Evolutionary conservation across 2,113 vertebrate genomes (phyloP), one percentile per base, ranked within the genome.

Genomic region (Aegithalos caudatus): DNA sequence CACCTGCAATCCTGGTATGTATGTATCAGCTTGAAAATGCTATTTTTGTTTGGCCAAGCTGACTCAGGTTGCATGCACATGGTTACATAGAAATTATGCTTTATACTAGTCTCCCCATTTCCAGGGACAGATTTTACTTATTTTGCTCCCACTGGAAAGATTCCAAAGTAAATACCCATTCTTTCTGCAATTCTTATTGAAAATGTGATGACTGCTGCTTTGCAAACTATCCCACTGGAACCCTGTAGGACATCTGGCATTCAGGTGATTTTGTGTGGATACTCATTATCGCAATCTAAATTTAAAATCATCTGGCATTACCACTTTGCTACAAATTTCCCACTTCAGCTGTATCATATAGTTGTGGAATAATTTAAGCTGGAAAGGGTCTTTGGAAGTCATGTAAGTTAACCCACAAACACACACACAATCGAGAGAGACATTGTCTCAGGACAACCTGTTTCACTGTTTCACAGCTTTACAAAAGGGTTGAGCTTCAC

Each of bases 161-260:
- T 89, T 81, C 84, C 87, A 71, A 78, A 79, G 44, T 64, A 92
- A 93, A 93, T 87, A 85, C 11, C 24, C 81, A 89, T 84, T 87
- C 69, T 89, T 88, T 71, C 35, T 71, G 51, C 78, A 85, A 76
- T 27, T 65, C 47, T 88, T 88, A 56, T 51, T 76, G 74, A 38
- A 85, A 93, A 88, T 44, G 50, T 47, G 66, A 67, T 69, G 78
- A 56, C 53, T 67, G 53, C 19, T 85, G 28, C n/a, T 76, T 76
- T 84, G 35, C 53, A 85, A 96, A 91, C 24, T 91, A 48, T 81
- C 81, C 77, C 87, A 51, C 28, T 67, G 78, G 85, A 93, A 85
- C 62, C 3, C 28, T 71, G 19, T 12, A 50, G 51, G 81, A 81
- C 61, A 91, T 84, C 78, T 94, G 81, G 87, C 74, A 67, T 92